Percentiles rank a stretch among this genome's conserved stretches.
Conservation (phyloP, 2,797 vertebrate genomes). For the Lepilemur ruficaudatus region DNA sequence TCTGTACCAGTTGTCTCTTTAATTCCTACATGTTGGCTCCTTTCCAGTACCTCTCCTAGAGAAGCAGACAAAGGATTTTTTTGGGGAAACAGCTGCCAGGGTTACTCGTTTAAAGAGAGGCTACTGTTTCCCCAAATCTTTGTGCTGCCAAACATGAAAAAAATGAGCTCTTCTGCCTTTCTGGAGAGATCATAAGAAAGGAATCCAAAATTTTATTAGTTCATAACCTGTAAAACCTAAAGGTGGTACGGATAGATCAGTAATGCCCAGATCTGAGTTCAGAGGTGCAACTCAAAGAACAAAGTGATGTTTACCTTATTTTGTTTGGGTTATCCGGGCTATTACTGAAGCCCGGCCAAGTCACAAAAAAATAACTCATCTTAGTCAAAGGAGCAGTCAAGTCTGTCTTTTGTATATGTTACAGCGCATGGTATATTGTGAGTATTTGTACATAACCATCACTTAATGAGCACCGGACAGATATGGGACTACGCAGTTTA, state of each 20-base stretch:
- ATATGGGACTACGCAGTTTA: neutral
- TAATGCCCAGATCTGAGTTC: neutral
- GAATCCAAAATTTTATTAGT: neutral
- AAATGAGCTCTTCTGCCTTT: neutral
- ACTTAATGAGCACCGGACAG: slow-evolving; percentile 1
- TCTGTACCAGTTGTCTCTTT: neutral
- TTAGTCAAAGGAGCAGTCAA: neutral
- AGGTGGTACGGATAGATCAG: neutral
- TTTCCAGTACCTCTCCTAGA: slow-evolving; percentile 73
- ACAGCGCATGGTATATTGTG: neutral
- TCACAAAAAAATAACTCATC: neutral
- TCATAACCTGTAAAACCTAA: neutral
- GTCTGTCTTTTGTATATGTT: neutral
- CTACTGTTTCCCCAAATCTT: neutral
- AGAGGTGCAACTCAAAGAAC: neutral
- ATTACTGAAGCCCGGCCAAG: neutral
- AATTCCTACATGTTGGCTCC: slow-evolving; percentile 63
- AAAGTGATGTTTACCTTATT: neutral
- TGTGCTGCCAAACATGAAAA: slow-evolving; percentile 21
- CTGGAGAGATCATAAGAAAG: neutral
- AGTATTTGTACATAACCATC: slow-evolving; percentile 8
- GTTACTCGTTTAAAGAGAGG: neutral
- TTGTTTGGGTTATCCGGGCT: neutral
- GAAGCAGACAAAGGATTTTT: slow-evolving; percentile 67
- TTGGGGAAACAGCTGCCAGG: neutral